Percentiles rank a stretch among this genome's conserved stretches.
Conservation (phyloP, 2,888 invertebrate genomes). For the Hypselothyrea guttata region DNA sequence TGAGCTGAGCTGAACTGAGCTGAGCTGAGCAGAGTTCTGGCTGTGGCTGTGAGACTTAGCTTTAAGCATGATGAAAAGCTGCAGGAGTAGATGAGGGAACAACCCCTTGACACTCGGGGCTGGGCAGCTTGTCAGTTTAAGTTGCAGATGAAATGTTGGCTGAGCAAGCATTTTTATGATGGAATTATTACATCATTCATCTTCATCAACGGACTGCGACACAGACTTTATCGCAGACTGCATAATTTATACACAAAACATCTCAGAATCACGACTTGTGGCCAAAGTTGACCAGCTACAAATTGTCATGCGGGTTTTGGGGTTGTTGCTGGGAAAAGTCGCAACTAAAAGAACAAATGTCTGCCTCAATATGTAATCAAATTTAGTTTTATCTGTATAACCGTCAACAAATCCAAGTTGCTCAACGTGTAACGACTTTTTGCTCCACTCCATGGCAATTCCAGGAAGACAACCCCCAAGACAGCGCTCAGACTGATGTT, state of each 20-base stretch:
- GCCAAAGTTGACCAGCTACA: slow-evolving; percentile 28
- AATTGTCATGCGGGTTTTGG: slow-evolving; percentile 56
- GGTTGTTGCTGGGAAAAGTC: slow-evolving; percentile 56
- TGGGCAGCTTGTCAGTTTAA: slow-evolving; percentile 53
- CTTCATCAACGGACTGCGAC: slow-evolving; percentile 58
- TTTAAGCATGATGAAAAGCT: slow-evolving; percentile 51
- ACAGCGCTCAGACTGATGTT: slow-evolving; percentile 14
- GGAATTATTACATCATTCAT: slow-evolving; percentile 78
- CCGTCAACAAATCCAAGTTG: slow-evolving; percentile 32
- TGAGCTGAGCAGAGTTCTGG: slow-evolving; percentile 10
- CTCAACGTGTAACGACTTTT: slow-evolving; percentile 17
- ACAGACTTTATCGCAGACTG: slow-evolving; percentile 54
- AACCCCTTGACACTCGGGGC: slow-evolving; percentile 54
- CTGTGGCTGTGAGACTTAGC: too few relatives aligned
- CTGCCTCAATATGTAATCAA: slow-evolving; percentile 52
- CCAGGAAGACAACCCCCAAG: slow-evolving; percentile 30
- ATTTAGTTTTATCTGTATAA: slow-evolving; percentile 48
- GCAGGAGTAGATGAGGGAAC: slow-evolving; percentile 5
- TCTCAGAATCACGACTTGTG: slow-evolving; percentile 28
- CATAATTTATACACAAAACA: slow-evolving; percentile 37
- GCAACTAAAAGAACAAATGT: too few relatives aligned
- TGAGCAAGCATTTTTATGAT: slow-evolving; percentile 69
- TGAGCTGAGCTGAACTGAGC: slow-evolving; percentile 13
- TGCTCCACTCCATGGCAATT: slow-evolving; percentile 35
- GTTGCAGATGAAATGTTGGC: slow-evolving; percentile 45